phyloP scores from a whole-genome alignment of 2,888 invertebrate species.

The Pantelozetes paolii region DNA sequence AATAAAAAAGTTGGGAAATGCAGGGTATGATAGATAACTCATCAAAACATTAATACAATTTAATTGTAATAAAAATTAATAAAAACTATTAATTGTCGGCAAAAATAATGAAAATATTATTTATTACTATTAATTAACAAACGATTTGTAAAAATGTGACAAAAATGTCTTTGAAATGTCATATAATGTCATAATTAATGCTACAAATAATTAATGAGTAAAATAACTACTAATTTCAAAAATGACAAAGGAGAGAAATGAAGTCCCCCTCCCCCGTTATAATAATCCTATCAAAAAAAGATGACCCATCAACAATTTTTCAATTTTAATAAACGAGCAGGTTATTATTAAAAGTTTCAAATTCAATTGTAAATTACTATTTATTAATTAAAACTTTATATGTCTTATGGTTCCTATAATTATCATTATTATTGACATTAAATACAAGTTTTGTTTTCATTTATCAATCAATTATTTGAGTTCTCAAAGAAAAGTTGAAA shows the following conservation, averaged over 20 bases:
- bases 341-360: not conserved
- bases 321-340: not conserved
- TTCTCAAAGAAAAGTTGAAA: not conserved
- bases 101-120: not conserved
- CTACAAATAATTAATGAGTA: not conserved
- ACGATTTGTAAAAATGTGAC: not conserved
- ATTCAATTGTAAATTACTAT: not conserved
- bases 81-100: too few relatives aligned
- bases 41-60: not conserved
- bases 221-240: not conserved
- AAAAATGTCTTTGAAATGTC: not conserved
- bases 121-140: not conserved
- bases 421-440: not conserved
- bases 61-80: not conserved
- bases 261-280: not conserved
- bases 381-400: not conserved
- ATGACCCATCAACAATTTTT: not conserved
- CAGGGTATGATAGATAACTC: conserved; percentile 1
- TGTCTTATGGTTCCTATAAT: not conserved
- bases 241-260: not conserved
- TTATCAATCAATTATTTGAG: not conserved
- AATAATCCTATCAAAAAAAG: not conserved
- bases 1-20: conserved; percentile 1
- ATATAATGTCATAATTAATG: not conserved
- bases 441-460: not conserved